phyloP scores from a whole-genome alignment of 35 echinoderm and acorn worm species.

The Heliocidaris erythrogramma region DNA sequence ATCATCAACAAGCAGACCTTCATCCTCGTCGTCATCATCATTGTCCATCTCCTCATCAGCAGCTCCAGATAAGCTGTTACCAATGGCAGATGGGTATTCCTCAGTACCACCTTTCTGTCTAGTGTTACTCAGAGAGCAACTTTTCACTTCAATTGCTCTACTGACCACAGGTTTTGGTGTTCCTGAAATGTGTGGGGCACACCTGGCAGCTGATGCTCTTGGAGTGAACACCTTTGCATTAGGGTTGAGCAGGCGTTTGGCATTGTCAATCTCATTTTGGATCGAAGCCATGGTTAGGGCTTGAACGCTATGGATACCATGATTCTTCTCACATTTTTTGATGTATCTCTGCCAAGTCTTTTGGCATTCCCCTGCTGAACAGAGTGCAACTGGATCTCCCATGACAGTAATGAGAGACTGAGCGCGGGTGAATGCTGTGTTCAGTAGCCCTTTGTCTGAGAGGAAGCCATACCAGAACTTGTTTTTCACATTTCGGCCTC shows the following conservation, averaged over 20 bases:
- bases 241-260: slow-evolving; percentile 74
- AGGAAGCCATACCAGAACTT: slow-evolving; percentile 87
- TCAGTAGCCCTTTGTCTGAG: slow-evolving; percentile 80
- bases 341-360: slow-evolving; percentile 83
- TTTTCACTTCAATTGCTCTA: background rate
- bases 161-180: background rate
- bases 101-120: background rate
- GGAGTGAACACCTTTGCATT: slow-evolving; percentile 49
- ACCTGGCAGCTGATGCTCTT: background rate
- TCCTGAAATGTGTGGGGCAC: background rate
- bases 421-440: slow-evolving; percentile 88
- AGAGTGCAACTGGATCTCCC: slow-evolving; percentile 87
- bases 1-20: slow-evolving; percentile 48
- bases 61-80: background rate
- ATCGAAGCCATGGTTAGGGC: slow-evolving; percentile 60
- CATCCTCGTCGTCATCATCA: slow-evolving; percentile 54
- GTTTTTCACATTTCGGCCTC: slow-evolving; percentile 34
- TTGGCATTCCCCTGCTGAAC: slow-evolving; percentile 80
- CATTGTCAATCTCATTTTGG: slow-evolving; percentile 65
- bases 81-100: no score
- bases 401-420: slow-evolving; percentile 79
- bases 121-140: slow-evolving; percentile 47
- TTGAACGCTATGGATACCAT: slow-evolving; percentile 62
- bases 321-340: slow-evolving; percentile 74
- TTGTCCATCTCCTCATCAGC: background rate